phyloP scores from a whole-genome alignment of 2,113 vertebrate species.

The Dasyurus viverrinus region DNA sequence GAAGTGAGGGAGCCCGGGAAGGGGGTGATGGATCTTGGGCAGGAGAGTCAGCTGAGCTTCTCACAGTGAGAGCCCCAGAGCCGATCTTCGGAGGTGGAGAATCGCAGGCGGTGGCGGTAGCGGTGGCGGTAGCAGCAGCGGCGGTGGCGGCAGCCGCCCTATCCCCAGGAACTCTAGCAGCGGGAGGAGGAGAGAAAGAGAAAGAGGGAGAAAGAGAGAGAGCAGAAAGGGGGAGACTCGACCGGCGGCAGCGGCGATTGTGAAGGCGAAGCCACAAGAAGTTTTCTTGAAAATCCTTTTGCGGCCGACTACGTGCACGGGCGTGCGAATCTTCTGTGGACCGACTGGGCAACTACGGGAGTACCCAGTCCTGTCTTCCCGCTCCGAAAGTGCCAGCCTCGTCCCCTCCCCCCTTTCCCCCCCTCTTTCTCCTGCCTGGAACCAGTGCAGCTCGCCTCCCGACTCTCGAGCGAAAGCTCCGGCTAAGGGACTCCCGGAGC shows the following conservation, averaged over 20 bases:
- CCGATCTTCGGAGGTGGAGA: background rate
- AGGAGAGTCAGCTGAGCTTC: slow-evolving; percentile 42
- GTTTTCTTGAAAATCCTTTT: slow-evolving; percentile 66
- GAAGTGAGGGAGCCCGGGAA: slow-evolving; percentile 10
- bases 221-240: background rate
- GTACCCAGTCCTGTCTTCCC: background rate
- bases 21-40: slow-evolving; percentile 13
- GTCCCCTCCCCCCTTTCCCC: no score
- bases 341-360: background rate
- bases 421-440: background rate
- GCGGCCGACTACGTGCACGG: background rate
- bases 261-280: slow-evolving; percentile 49
- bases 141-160: background rate
- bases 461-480: background rate
- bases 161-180: background rate
- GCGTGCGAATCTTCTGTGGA: background rate
- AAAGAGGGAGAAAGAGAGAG: background rate
- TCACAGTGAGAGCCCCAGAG: background rate
- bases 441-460: background rate
- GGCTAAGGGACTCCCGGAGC: background rate
- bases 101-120: background rate
- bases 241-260: slow-evolving; percentile 21
- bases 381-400: background rate
- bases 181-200: background rate
- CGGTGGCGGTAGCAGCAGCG: background rate